Evolutionary conservation across 1,140 invertebrate species (phyloP).

Genomic region (Drosophila repletoides): DNA sequence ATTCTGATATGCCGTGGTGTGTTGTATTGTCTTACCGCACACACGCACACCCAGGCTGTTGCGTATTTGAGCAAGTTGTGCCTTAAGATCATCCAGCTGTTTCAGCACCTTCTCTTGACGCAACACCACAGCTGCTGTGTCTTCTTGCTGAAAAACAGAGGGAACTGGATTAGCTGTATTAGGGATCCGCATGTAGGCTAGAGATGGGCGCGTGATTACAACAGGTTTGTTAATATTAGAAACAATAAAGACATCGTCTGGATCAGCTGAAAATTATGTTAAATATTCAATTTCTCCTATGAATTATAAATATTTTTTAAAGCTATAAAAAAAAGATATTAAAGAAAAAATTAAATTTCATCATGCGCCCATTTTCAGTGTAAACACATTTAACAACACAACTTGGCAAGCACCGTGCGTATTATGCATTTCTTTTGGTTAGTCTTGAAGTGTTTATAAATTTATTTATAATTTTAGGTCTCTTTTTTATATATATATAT

Average conservation of each 20-base stretch:
- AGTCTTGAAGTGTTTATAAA: slow-evolving; percentile 54
- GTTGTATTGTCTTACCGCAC: slow-evolving; percentile 63
- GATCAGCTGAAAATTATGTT: no score
- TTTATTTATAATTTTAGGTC: slow-evolving; percentile 50
- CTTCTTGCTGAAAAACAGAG: slow-evolving; percentile 36
- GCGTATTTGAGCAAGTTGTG: slow-evolving; percentile 65
- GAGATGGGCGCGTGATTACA: slow-evolving; percentile 29
- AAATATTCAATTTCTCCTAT: no score
- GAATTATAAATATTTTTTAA: no score
- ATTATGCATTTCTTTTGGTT: slow-evolving; percentile 35
- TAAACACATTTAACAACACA: slow-evolving; percentile 38
- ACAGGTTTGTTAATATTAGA: background rate
- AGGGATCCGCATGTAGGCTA: slow-evolving; percentile 3
- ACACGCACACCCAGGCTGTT: slow-evolving; percentile 57
- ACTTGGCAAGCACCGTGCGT: slow-evolving; percentile 37
- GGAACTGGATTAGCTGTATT: background rate
- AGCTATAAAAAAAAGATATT: no score
- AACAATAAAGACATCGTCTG: no score
- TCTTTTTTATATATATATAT: slow-evolving; percentile 26
- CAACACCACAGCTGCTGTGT: slow-evolving; percentile 46
- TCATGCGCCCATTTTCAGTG: slow-evolving; percentile 31
- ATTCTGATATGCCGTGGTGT: slow-evolving; percentile 57
- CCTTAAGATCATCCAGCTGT: slow-evolving; percentile 73
- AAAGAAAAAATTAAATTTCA: no score
- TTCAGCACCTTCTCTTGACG: slow-evolving; percentile 70